Evolutionary conservation across 2,113 vertebrate genomes (phyloP).

Genomic region (Hiodon tergisus): DNA sequence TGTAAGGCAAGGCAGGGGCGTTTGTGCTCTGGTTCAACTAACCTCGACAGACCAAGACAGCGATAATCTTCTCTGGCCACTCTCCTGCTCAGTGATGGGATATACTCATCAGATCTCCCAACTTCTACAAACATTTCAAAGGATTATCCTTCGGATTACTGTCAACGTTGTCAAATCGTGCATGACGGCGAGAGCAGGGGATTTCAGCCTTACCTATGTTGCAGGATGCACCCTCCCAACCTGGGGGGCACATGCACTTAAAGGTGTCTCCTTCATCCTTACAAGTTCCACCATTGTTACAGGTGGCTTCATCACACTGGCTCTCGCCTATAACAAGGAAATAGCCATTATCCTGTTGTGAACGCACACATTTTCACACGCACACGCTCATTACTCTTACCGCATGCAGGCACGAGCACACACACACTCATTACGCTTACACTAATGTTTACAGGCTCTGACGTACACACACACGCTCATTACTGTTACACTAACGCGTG

Average conservation of each 20-base stretch:
- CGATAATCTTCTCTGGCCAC: no score
- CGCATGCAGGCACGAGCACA: neutral
- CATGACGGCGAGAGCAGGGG: no score
- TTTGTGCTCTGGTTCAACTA: no score
- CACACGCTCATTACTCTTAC: neutral
- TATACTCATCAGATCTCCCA: no score
- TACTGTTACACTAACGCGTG: neutral
- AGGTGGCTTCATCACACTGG: slow-evolving; percentile 79
- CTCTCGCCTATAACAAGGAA: slow-evolving; percentile 65
- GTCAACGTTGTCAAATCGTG: no score
- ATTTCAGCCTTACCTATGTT: slow-evolving; percentile 69
- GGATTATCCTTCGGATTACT: neutral
- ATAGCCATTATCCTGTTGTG: neutral
- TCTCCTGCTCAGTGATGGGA: no score
- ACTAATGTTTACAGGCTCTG: slow-evolving; percentile 8
- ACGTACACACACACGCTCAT: neutral
- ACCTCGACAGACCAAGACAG: no score
- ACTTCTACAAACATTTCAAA: no score
- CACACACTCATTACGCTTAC: neutral
- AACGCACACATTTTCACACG: neutral
- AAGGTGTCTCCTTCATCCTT: slow-evolving; percentile 76
- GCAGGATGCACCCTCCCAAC: slow-evolving; percentile 83
- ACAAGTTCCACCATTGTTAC: slow-evolving; percentile 81
- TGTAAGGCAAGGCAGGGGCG: slow-evolving; percentile 28
- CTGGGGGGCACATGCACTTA: slow-evolving; percentile 74